These are phyloP conservation scores for Trichechus manatus DNA, from an alignment of 2,113 vertebrate genomes.

Conservation along the genomic window DNA sequence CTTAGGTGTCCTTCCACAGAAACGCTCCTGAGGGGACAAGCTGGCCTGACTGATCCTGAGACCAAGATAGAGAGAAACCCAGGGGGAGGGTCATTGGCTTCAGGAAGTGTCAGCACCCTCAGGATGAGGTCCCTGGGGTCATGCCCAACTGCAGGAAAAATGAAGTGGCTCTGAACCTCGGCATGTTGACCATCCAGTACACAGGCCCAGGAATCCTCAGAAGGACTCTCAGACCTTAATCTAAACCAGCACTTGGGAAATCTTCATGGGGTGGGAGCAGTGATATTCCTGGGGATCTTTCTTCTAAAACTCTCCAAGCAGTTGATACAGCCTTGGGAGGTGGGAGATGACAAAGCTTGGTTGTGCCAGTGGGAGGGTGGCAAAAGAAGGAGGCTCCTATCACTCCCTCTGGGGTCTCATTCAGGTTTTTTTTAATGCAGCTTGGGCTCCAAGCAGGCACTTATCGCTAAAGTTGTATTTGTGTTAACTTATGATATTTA, in stretches of 20 bases:
- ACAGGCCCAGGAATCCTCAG: no score
- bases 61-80: not conserved
- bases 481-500: not conserved
- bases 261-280: not conserved
- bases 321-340: not conserved
- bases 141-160: not conserved
- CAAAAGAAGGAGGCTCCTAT: not conserved
- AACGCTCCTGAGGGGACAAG: not conserved
- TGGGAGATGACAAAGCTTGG: not conserved
- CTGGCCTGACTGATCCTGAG: not conserved
- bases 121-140: not conserved
- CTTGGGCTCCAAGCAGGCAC: not conserved
- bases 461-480: not conserved
- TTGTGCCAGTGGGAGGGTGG: not conserved
- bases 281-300: not conserved
- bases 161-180: no score
- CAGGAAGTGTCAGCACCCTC: not conserved
- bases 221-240: not conserved
- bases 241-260: not conserved
- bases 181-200: not conserved
- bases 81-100: not conserved
- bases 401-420: not conserved
- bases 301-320: not conserved
- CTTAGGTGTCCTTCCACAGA: not conserved
- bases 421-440: no score